Conservation (phyloP, 2,797 vertebrate genomes). For the Acipenser transmontanus region DNA sequence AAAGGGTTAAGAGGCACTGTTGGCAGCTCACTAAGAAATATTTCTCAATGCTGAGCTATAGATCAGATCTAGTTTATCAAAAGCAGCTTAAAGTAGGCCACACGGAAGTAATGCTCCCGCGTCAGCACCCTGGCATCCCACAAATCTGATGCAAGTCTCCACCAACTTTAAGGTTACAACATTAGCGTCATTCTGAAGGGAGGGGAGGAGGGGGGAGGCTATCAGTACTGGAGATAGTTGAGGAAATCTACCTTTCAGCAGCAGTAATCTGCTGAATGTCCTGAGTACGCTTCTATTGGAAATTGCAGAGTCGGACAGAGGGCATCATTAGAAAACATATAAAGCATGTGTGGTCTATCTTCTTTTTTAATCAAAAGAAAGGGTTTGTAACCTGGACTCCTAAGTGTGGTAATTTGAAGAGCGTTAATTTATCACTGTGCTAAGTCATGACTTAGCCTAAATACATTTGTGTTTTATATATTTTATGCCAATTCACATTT, state of each 20-base stretch:
- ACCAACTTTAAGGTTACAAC: slow-evolving; percentile 19
- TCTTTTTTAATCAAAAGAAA: no score
- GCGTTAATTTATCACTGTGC: no score
- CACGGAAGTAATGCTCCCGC: slow-evolving; percentile 58
- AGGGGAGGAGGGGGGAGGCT: slow-evolving; percentile 29
- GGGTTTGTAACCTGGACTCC: no score
- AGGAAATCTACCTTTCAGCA: slow-evolving; percentile 46
- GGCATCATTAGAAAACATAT: slow-evolving; percentile 26
- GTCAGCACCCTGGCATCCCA: slow-evolving; percentile 31
- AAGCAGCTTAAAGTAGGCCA: slow-evolving; percentile 56
- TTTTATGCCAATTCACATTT: no score
- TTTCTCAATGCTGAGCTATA: slow-evolving; percentile 41
- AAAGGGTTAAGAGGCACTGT: no score
- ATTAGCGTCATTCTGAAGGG: slow-evolving; percentile 19
- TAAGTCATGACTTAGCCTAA: no score
- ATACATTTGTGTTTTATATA: no score
- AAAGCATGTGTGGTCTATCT: no score
- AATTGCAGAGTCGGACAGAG: slow-evolving; percentile 28
- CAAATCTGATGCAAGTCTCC: slow-evolving; percentile 39
- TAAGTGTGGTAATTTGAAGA: no score
- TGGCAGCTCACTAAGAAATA: not conserved
- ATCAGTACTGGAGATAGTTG: slow-evolving; percentile 45
- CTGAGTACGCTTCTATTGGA: not conserved
- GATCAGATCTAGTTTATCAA: slow-evolving; percentile 24
- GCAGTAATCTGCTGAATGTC: not conserved